Evolutionary conservation across 2,797 vertebrate species (phyloP).

Genomic region (Scarus forsteni): DNA sequence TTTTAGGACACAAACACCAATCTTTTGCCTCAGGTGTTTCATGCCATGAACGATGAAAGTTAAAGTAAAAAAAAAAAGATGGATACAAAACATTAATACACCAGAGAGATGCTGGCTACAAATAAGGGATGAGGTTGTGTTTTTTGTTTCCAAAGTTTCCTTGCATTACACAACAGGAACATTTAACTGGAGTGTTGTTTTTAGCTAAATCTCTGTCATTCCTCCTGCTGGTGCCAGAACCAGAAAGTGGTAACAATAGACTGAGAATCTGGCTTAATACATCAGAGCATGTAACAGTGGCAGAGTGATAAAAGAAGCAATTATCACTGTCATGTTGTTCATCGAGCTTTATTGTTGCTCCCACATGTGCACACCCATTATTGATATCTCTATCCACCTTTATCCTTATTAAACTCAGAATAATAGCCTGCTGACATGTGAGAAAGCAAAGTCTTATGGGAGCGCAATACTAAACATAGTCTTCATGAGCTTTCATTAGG

Average conservation of each 20-base stretch:
- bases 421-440: slow-evolving; percentile 69
- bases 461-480: slow-evolving; percentile 57
- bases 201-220: slow-evolving; percentile 24
- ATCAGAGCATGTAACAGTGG: slow-evolving; percentile 38
- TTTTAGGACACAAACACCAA: slow-evolving; percentile 48
- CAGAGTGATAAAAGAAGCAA: slow-evolving; percentile 66
- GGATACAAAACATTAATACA: slow-evolving; percentile 43
- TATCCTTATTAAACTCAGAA: slow-evolving; percentile 71
- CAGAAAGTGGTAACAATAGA: slow-evolving; percentile 25
- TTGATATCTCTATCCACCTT: slow-evolving; percentile 68
- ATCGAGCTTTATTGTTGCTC: slow-evolving; percentile 58
- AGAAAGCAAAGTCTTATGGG: slow-evolving; percentile 50
- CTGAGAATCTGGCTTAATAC: slow-evolving; percentile 23
- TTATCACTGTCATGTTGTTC: slow-evolving; percentile 59
- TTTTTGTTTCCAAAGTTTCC: slow-evolving; percentile 22
- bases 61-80: slow-evolving; percentile 16
- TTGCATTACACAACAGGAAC: slow-evolving; percentile 7
- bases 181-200: slow-evolving; percentile 25
- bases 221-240: slow-evolving; percentile 1
- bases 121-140: slow-evolving; percentile 22
- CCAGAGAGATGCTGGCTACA: slow-evolving; percentile 32
- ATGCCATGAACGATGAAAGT: slow-evolving; percentile 53
- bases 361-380: slow-evolving; percentile 38
- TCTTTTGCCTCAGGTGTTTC: slow-evolving; percentile 51
- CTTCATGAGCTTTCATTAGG: slow-evolving; percentile 61